Base-by-base conservation (phyloP, 2,797 vertebrate species). In the Cichlasoma orientale region DNA sequence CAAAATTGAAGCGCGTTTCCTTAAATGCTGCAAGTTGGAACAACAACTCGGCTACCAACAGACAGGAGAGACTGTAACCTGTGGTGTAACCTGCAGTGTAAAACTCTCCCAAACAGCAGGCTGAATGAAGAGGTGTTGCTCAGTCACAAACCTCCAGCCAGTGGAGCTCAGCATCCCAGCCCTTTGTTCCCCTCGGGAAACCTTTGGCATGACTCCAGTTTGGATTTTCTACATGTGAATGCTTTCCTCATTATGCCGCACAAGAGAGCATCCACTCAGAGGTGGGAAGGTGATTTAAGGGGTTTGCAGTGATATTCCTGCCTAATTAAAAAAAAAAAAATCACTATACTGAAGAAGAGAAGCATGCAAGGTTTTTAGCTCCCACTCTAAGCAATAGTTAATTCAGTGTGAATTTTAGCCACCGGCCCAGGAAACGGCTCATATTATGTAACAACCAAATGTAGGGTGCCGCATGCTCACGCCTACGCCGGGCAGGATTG, bases 401-500 rank as follows among this genome's bases (percentile, higher is more conserved):
- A 83, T 86, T 90, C 86, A 81, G 83, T 88, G 82, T 84, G 87
- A 87, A 74, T 85, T 90, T 84, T 81, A 84, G 87, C 90, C 79
- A 85, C 55, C 21, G 69, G 91, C 72, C 77, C 70, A 69, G 80
- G 79, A 92, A 90, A 80, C 76, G 3, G 84, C 78, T 84, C 79
- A 4, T 23, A 71, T 92, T 92, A 92, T 91, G 83, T 88, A 92
- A 90, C 85, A 77, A 69, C 75, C 57, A 80, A 88, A 89, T 84
- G 84, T 84, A 71, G 86, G 85, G 77, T 75, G 86, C 78, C 3
- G 80, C 86, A 84, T 81, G 78, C 84, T 78, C 77, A 72, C 89
- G 82, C 90, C 91, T 38, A 90, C 88, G 74, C 87, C 72, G 82
- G 61, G 77, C 36, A 71, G 72, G 73, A 87, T n/a, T 87, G 81